phyloP scores from a whole-genome alignment of 2,113 vertebrate genomes.

The Antechinus stuartii region DNA sequence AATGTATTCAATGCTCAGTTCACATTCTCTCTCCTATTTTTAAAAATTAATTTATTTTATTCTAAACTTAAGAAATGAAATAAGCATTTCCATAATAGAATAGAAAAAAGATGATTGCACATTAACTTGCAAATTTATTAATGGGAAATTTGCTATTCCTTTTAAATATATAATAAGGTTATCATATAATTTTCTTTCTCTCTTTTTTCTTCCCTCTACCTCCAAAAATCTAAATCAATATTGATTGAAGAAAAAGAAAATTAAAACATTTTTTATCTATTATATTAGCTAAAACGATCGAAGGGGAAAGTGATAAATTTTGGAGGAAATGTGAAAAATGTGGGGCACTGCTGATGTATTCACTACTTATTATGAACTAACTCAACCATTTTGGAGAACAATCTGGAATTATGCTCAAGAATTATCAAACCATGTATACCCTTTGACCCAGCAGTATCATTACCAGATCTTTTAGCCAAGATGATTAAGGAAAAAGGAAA shows the following conservation, averaged over 20 bases:
- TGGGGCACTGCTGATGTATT: background rate
- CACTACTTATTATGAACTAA: background rate
- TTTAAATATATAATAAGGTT: too few relatives aligned
- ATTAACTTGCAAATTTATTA: background rate
- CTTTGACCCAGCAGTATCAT: background rate
- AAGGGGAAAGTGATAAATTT: background rate
- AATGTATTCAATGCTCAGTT: background rate
- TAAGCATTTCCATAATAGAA: background rate
- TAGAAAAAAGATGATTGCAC: background rate
- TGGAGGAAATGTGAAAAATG: background rate
- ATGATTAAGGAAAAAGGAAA: background rate
- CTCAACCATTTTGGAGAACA: background rate
- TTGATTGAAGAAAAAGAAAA: background rate
- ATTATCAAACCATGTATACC: background rate
- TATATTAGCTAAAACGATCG: background rate
- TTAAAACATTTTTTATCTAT: background rate
- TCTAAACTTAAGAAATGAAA: background rate
- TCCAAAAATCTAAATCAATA: background rate
- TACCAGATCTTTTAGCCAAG: background rate
- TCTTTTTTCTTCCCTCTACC: too few relatives aligned
- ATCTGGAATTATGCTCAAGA: background rate
- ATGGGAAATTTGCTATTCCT: background rate
- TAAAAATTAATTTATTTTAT: background rate
- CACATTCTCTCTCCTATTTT: background rate
- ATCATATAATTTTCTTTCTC: too few relatives aligned